Evolutionary conservation across 1,140 invertebrate genomes (phyloP), one percentile per base, ranked within the genome.

Genomic region (Neodiprion lecontei): DNA sequence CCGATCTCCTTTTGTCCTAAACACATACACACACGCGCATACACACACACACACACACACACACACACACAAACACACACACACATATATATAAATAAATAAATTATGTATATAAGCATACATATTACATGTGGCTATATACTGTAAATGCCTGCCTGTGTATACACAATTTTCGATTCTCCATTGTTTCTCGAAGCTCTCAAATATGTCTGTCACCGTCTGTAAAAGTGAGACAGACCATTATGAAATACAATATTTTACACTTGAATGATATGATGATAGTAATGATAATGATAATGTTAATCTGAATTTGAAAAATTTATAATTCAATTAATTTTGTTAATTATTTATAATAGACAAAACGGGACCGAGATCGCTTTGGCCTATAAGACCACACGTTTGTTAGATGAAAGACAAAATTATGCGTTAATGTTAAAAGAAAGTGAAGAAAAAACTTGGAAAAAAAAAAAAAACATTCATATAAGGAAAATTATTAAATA

Each of bases 361-460:
- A 61, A 61, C 53, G 53, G 53, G 53, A 61, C 53, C 53, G 53
- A 61, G 53, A 61, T 61, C 53, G 53, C 53, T 61, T 61, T 61
- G 53, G 53, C n/a, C 53, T 61, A 5, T 61, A 61, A 61, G 53
- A 61, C 53, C 53, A 61, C 53, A 61, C 53, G 53, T 61, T 61
- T 61, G 4, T 61, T 61, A 61, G 53, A 61, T 61, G n/a, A 61
- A 14, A 40, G 5, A 40, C 28, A 40, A 40, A 40, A 40, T 7
- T 7, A 61, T 61, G 53, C 8, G 53, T 61, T 61, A 8, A 61
- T 61, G n/a, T 61, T 61, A 61, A 61, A 14, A 14, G 53, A 61
- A 61, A 17, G 53, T 7, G 53, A 61, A 17, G 53, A 17, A 61
- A 5, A 61, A 40, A 61, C 4, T 9, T 0, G 0, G 0, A 61